Percentiles rank a stretch among this genome's conserved stretches.
Conservation (phyloP, 2,888 invertebrate species). For the Anthrax anthrax region DNA sequence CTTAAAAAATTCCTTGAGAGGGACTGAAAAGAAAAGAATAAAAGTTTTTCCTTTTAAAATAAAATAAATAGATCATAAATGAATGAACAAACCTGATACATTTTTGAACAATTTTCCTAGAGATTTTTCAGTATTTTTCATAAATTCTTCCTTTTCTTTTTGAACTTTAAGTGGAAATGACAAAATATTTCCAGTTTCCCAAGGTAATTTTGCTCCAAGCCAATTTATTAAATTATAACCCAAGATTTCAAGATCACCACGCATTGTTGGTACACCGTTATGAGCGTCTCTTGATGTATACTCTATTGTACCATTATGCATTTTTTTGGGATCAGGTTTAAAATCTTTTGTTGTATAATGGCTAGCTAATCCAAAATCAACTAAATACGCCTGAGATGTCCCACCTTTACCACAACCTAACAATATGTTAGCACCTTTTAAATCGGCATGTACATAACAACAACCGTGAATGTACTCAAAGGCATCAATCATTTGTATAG, state of each 20-base stretch:
- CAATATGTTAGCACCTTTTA: constrained; percentile 90
- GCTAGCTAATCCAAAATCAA: constrained; percentile 87
- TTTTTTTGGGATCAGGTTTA: constrained; percentile 77
- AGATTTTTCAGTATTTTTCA: constrained; percentile 36
- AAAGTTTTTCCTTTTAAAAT: constrained; percentile 9
- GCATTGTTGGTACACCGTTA: constrained; percentile 70
- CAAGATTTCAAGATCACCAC: constrained; percentile 89
- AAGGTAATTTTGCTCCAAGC: constrained; percentile 70
- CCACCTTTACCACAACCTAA: constrained; percentile 52
- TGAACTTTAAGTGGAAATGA: constrained; percentile 48
- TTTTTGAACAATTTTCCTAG: constrained; percentile 25
- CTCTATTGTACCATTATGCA: constrained; percentile 95
- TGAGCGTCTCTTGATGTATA: constrained; percentile 95
- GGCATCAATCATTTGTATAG: constrained; percentile 74
- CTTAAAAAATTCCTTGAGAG: constrained; percentile 48
- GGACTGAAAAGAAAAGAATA: constrained; percentile 35
- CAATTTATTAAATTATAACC: constrained; percentile 90
- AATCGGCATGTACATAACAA: constrained; percentile 88
- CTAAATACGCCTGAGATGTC: constrained; percentile 63
- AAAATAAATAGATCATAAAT: background rate
- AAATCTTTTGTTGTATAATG: constrained; percentile 63
- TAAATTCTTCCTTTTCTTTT: constrained; percentile 51
- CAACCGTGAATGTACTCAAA: constrained; percentile 83
- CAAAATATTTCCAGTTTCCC: constrained; percentile 52
- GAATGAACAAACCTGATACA: constrained; percentile 30